These are phyloP conservation scores for Chloropsis cyanopogon DNA, from an alignment of 2,113 vertebrate genomes.

Conservation along the genomic window DNA sequence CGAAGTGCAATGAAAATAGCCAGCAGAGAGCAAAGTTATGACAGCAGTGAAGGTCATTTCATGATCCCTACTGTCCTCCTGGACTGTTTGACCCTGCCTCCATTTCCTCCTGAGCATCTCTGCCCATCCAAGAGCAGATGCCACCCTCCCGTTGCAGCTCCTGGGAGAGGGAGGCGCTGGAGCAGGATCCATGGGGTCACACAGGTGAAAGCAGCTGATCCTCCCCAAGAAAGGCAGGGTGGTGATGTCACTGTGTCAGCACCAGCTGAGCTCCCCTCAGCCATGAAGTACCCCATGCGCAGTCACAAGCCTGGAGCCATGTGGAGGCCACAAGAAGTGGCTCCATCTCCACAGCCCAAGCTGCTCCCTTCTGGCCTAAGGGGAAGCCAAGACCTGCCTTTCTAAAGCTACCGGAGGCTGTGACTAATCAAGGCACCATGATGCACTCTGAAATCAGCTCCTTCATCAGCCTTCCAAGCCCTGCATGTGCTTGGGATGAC, in stretches of 20 bases:
- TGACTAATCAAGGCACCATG: not conserved
- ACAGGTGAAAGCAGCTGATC: not conserved
- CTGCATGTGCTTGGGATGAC: not conserved
- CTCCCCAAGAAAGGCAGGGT: not conserved
- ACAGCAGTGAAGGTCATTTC: not conserved
- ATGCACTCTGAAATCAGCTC: not conserved
- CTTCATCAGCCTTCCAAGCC: not conserved
- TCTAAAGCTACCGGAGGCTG: not conserved
- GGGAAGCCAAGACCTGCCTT: not conserved
- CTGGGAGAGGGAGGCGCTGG: not conserved
- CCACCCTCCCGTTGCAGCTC: accelerated
- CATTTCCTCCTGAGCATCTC: accelerated
- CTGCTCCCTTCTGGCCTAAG: not conserved
- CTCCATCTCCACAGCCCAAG: not conserved
- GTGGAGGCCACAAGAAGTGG: not conserved
- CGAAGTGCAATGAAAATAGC: not conserved
- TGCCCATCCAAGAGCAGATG: not conserved
- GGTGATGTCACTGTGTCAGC: accelerated
- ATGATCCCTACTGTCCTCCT: accelerated
- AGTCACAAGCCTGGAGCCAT: accelerated
- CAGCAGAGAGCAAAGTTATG: not conserved
- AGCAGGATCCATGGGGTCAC: not conserved
- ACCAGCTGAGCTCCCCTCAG: not conserved
- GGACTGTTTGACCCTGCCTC: not conserved
- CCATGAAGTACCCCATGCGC: not conserved